Percentiles rank a stretch among this genome's conserved stretches.
phyloP scores from a whole-genome alignment of 1,140 invertebrate genomes.

The Cataglyphis hispanica region DNA sequence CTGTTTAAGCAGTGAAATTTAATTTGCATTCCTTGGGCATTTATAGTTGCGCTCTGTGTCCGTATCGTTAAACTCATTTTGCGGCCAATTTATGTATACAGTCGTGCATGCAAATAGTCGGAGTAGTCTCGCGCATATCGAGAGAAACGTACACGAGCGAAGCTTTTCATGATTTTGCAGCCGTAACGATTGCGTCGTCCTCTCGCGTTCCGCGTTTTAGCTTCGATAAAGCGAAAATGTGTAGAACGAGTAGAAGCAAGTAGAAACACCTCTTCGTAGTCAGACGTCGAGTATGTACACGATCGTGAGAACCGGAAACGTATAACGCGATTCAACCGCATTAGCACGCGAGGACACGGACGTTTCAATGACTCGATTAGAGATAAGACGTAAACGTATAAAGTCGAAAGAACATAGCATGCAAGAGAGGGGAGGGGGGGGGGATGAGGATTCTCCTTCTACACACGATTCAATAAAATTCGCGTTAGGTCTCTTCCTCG shows the following conservation, averaged over 20 bases:
- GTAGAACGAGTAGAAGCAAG: conserved; percentile 1
- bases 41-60: conserved; percentile 12
- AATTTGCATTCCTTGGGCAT: conserved; percentile 4
- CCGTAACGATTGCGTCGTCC: conserved; percentile 47
- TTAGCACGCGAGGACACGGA: conserved; percentile 42
- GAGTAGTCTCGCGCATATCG: conserved; percentile 39
- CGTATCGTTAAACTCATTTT: conserved; percentile 42
- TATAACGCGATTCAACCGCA: conserved; percentile 43
- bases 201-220: conserved; percentile 20
- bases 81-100: conserved; percentile 40
- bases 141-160: conserved; percentile 45
- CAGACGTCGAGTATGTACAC: background rate
- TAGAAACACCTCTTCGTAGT: conserved; percentile 48
- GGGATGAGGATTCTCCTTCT: background rate
- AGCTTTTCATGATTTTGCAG: conserved; percentile 34
- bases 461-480: conserved; percentile 33
- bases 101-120: conserved; percentile 55
- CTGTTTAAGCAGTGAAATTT: conserved; percentile 23
- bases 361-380: conserved; percentile 41
- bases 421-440: too few species aligned
- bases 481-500: background rate
- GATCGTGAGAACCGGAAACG: background rate
- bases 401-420: background rate
- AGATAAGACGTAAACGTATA: conserved; percentile 38
- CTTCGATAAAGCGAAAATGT: conserved; percentile 47